Evolutionary conservation across 53 echinoderm and acorn worm genomes (phyloP), one percentile per base, ranked within the genome.

Genomic region (Echinarachnius parma): DNA sequence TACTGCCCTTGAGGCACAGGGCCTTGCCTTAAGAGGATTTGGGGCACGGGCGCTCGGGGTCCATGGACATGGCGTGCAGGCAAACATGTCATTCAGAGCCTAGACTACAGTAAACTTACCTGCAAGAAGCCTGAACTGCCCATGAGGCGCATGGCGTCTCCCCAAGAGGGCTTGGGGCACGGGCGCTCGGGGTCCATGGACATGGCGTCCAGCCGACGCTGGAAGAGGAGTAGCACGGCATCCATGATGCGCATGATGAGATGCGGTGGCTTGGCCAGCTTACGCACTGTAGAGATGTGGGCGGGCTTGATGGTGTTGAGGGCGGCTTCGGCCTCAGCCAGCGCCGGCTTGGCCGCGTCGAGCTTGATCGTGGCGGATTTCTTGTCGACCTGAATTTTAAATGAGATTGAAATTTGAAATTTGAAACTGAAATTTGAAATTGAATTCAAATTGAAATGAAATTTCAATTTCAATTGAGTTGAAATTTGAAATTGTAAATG

Each of bases 181-280:
- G 92, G 91, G 33, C 81, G 86, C 89, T 98, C 98, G 5, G 91
- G 87, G 48, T 98, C 98, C 66, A 80, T 3, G 5, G 20, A 14
- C 1, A 83, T 60, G 24, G 78, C 39, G 5, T 98, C 92, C 44
- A 98, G 46, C 11, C 64, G 67, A 21, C 83, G 84, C 60, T 98
- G 98, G 86, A 98, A 98, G 60, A 98, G 86, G 19, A 98, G 75
- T 34, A 91, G 55, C 52, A 88, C 88, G 53, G 91, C 91, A 68
- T 98, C 98, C 98, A 98, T 98, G 88, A 98, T 98, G 15, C 98
- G 79, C 98, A 92, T 92, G 86, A 98, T 98, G 58, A 98, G 98
- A 60, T 98, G 98, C 0, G 98, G 98, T 1, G 98, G 98, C 68
- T 98, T 98, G 50, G 98, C 98, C 76, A 98, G 86, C 80, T 98